Evolutionary conservation across 1,140 invertebrate genomes (phyloP).

Genomic region (Drosophila neocordata): DNA sequence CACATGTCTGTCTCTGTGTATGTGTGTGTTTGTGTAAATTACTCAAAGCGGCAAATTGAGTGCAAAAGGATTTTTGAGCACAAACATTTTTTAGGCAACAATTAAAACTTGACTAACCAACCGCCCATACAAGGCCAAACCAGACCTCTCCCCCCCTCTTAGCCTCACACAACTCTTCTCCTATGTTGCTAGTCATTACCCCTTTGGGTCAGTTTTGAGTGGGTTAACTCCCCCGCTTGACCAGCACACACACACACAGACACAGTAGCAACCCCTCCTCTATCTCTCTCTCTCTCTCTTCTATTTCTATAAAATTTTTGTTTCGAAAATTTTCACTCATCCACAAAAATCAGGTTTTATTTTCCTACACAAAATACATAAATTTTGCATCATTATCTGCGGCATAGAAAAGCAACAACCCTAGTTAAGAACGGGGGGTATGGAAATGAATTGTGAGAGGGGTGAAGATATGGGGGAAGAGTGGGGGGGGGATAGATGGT

Average conservation of each 20-base stretch:
- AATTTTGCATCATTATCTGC: conserved; percentile 80
- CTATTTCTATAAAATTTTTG: conserved; percentile 11
- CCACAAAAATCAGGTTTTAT: conserved; percentile 79
- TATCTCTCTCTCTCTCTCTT: background rate
- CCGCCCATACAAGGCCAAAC: background rate
- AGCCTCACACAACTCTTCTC: background rate
- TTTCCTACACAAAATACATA: conserved; percentile 82
- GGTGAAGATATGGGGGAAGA: background rate
- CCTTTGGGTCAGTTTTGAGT: conserved; percentile 25
- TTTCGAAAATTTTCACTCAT: conserved; percentile 60
- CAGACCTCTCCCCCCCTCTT: background rate
- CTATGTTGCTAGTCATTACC: background rate
- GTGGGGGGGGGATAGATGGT: background rate
- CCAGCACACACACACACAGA: conserved; percentile 1
- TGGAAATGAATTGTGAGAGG: background rate
- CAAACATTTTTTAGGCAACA: conserved; percentile 65
- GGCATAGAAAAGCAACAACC: conserved; percentile 28
- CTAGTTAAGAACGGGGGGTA: conserved; percentile 8
- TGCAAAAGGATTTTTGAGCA: conserved; percentile 51
- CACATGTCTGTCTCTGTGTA: conserved; percentile 17
- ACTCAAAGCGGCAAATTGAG: conserved; percentile 51
- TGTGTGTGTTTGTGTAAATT: conserved; percentile 55
- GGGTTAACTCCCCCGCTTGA: conserved; percentile 7
- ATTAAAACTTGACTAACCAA: conserved; percentile 54
- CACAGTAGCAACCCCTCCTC: background rate